These are phyloP conservation scores for Cardinalis cardinalis DNA, from an alignment of 2,113 vertebrate genomes.

Conservation along the genomic window DNA sequence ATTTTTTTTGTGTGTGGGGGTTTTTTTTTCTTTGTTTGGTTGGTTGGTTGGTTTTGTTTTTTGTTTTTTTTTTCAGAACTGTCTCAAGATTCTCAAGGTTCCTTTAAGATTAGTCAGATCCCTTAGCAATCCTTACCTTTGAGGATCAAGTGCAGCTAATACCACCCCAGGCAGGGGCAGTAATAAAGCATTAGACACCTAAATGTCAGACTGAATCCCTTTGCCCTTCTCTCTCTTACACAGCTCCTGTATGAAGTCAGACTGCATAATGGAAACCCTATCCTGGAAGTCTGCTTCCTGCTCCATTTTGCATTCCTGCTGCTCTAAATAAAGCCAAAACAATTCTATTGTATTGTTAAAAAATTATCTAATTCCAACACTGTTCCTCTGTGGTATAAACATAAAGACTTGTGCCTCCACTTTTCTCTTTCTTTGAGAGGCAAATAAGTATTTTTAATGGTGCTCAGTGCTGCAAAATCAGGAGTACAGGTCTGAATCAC, in stretches of 20 bases:
- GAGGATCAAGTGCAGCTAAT: background rate
- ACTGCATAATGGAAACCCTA: background rate
- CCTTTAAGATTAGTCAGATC: background rate
- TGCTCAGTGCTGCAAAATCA: background rate
- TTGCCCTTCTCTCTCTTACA: background rate
- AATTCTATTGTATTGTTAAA: background rate
- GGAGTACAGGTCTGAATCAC: background rate
- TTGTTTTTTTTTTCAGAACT: background rate
- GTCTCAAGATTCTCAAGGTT: background rate
- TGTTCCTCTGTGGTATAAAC: background rate
- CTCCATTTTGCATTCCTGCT: conserved; percentile 29
- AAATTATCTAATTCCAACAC: background rate
- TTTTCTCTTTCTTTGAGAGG: background rate
- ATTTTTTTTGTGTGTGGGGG: too few species aligned
- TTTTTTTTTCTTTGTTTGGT: too few species aligned
- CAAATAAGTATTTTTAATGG: background rate
- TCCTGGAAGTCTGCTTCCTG: conserved; percentile 15
- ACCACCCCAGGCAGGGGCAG: background rate
- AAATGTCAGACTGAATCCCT: background rate
- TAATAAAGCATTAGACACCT: background rate
- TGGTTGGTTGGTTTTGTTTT: too few species aligned
- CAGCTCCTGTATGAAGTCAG: background rate
- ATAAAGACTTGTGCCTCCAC: background rate
- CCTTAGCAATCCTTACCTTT: background rate
- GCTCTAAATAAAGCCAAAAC: conserved; percentile 7